Evolutionary conservation across 2,113 vertebrate genomes (phyloP).

Genomic region (Uropsilus gracilis): DNA sequence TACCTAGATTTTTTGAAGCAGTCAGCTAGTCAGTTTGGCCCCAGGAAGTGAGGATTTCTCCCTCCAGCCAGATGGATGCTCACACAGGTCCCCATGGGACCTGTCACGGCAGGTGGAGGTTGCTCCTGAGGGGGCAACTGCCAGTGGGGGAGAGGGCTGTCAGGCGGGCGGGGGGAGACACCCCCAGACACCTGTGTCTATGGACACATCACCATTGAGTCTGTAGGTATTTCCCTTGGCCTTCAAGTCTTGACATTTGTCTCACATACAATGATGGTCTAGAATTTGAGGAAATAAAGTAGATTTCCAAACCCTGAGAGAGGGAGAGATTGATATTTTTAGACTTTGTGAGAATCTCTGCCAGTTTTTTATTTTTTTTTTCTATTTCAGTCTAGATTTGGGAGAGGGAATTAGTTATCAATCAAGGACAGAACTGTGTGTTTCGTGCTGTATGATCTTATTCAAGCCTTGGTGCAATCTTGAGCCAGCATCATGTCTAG

Average conservation of each 20-base stretch:
- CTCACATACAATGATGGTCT: neutral
- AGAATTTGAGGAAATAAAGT: neutral
- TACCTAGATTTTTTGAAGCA: neutral
- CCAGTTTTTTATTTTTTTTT: neutral
- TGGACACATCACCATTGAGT: neutral
- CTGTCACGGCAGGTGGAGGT: no score
- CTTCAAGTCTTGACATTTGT: neutral
- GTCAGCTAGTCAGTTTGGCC: fast-evolving
- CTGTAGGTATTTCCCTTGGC: neutral
- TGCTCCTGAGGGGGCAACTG: neutral
- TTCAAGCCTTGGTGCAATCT: neutral
- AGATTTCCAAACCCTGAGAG: neutral
- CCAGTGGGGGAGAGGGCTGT: neutral
- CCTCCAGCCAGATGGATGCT: neutral
- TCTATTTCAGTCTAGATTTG: neutral
- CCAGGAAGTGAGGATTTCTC: neutral
- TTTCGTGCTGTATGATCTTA: neutral
- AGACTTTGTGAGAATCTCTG: neutral
- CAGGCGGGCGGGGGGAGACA: no score
- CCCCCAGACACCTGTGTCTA: neutral
- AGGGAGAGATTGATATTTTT: neutral
- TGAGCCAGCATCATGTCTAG: neutral
- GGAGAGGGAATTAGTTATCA: neutral
- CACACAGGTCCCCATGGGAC: no score
- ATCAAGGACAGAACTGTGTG: no score